A percentile compares a stretch with the other conserved stretches of the same genome.
phyloP scores from a whole-genome alignment of 2,888 invertebrate species.

The Tipula unca region DNA sequence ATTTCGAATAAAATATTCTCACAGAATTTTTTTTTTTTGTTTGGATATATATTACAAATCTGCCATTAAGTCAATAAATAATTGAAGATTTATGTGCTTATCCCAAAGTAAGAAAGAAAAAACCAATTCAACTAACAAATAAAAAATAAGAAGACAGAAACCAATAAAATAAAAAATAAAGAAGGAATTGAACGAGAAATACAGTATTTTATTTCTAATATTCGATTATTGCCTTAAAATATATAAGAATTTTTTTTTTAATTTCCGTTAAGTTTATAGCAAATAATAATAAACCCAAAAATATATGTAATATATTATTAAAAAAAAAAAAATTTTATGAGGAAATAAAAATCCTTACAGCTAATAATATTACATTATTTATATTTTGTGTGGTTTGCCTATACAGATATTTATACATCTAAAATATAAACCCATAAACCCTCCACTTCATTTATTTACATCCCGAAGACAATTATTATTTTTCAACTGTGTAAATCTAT shows the following conservation, averaged over 20 bases:
- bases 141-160: not conserved
- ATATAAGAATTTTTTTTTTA: not conserved
- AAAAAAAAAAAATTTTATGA: not conserved
- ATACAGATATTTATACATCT: not conserved
- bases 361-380: not conserved
- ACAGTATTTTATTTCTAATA: not conserved
- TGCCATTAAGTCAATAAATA: constrained; percentile 14
- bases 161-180: not conserved
- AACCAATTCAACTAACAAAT: not conserved
- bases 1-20: not conserved
- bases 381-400: not conserved
- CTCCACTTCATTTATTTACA: not conserved
- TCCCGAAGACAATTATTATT: not conserved
- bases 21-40: not conserved
- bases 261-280: constrained; percentile 14
- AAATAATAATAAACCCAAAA: constrained; percentile 14
- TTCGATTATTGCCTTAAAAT: constrained; percentile 14
- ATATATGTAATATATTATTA: not conserved
- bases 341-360: constrained; percentile 1
- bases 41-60: not conserved
- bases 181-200: not conserved
- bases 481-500: not conserved
- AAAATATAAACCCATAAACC: not conserved
- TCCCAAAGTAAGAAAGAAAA: not conserved
- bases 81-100: constrained; percentile 8